Base-by-base conservation (phyloP, 35 echinoderm and acorn worm species). In the Holothuria glaberrima region DNA sequence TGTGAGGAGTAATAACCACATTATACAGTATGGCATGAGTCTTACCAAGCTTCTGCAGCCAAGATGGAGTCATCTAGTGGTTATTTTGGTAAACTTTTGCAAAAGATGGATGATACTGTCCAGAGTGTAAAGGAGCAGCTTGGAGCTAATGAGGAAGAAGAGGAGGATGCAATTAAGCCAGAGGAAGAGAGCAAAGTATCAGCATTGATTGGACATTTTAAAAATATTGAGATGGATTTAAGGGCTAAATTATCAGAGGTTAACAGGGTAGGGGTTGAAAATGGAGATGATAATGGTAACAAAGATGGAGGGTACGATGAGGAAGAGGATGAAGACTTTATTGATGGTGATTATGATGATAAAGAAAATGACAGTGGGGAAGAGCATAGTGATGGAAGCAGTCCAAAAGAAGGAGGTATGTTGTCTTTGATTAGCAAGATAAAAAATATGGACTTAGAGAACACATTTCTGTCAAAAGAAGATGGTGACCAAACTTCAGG, bases 111-210 rank as follows among this genome's bases (percentile, higher is more conserved):
- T 48, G 26, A 21, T 28, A 78, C 74, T 21, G 74, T 78, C 21
- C 74, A 78, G 74, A 78, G 74, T 26, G 74, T 78, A 28, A 78
- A 78, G n/a, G 74, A 78, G 50, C 74, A 78, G 74, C 74, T 78
- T 3, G 18, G 44, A 21, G 50, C 18, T 1, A 78, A 22, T 21
- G 74, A 52, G 21, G 33, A n/a, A 1, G 74, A 28, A 5, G 74
- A 78, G 0, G 74, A 48, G 0, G 41, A 48, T 35, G 44, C n/a
- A 1, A 19, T 35, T n/a, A 27, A 27, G 7, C 74, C 74, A 24
- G 74, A 78, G 44, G 74, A 78, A 48, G 74, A 78, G 33, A 48
- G 44, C 74, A 78, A 78, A 29, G 74, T 78, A 5, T 78, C 74
- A 6, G 14, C 74, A 48, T 48, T 78, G 74, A 78, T 78, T 21